phyloP scores from a whole-genome alignment of 2,113 vertebrate genomes.

The Xenopus laevis region DNA sequence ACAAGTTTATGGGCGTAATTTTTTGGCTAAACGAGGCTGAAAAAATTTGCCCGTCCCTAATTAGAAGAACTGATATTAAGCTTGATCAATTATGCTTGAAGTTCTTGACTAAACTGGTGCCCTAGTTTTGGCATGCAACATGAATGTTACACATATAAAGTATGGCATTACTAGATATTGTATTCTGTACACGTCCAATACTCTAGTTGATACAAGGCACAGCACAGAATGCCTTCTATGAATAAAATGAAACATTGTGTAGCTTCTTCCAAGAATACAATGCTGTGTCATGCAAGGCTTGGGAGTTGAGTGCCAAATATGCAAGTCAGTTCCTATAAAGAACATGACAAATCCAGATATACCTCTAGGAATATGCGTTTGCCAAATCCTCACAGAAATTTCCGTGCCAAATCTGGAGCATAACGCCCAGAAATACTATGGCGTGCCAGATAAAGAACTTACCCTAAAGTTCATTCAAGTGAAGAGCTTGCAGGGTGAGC shows the following conservation, averaged over 20 bases:
- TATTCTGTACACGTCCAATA: background rate
- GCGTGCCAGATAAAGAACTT: slow-evolving; percentile 1
- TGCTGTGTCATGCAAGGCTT: slow-evolving; percentile 11
- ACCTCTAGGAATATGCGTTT: slow-evolving; percentile 29
- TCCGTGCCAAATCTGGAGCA: slow-evolving; percentile 5
- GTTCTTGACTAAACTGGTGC: background rate
- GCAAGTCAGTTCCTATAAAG: background rate
- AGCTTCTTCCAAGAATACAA: slow-evolving; percentile 19
- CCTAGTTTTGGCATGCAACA: background rate
- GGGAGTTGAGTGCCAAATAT: slow-evolving; percentile 18
- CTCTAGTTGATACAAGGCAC: background rate
- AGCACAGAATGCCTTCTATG: background rate
- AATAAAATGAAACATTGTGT: background rate
- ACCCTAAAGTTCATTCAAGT: background rate
- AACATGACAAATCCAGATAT: slow-evolving; percentile 16
- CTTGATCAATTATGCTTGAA: background rate
- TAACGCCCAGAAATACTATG: background rate
- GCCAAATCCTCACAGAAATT: slow-evolving; percentile 5
- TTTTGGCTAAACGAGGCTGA: too few species aligned
- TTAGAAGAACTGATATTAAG: background rate
- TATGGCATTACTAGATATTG: background rate
- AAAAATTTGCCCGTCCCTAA: too few species aligned
- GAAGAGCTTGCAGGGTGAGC: background rate
- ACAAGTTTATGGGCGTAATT: too few species aligned
- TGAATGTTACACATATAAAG: background rate